Evolutionary conservation across 1,140 invertebrate species (phyloP).

Genomic region (Rhysida immarginata): DNA sequence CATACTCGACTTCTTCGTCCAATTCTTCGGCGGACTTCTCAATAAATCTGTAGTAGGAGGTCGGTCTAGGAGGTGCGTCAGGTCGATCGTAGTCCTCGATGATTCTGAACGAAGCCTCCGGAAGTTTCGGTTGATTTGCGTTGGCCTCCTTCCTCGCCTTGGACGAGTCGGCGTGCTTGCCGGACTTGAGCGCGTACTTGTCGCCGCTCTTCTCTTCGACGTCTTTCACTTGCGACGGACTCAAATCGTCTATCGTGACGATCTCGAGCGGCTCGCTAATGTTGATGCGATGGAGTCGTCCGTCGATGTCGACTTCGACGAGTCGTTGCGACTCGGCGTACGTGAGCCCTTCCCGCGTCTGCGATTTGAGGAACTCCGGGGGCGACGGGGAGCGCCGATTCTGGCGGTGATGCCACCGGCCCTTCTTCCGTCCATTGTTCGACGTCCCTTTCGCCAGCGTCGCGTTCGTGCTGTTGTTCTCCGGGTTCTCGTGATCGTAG

Average conservation of each 20-base stretch:
- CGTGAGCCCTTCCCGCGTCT: conserved; percentile 31
- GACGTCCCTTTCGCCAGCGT: conserved; percentile 16
- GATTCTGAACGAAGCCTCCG: conserved; percentile 66
- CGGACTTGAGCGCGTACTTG: conserved; percentile 12
- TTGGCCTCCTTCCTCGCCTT: conserved; percentile 23
- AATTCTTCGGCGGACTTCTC: conserved; percentile 88
- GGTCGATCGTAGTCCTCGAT: conserved; percentile 58
- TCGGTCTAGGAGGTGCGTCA: conserved; percentile 59
- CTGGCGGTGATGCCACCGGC: conserved; percentile 23
- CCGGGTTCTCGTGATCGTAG: conserved; percentile 52
- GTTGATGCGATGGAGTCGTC: conserved; percentile 38
- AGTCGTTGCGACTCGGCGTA: conserved; percentile 65
- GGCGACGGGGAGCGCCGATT: conserved; percentile 27
- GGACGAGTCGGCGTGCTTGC: conserved; percentile 16
- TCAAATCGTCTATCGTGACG: conserved; percentile 10
- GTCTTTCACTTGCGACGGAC: background rate
- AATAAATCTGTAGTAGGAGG: conserved; percentile 72
- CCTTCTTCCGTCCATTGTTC: conserved; percentile 9
- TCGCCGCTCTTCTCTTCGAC: background rate
- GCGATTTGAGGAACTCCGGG: conserved; percentile 22
- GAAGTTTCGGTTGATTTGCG: conserved; percentile 34
- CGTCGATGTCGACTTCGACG: conserved; percentile 66
- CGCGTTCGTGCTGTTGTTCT: conserved; percentile 19
- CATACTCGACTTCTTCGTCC: conserved; percentile 88
- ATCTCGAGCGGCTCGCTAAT: conserved; percentile 35